Conservation (phyloP, 2,113 vertebrate species). For the Regulus satrapa region DNA sequence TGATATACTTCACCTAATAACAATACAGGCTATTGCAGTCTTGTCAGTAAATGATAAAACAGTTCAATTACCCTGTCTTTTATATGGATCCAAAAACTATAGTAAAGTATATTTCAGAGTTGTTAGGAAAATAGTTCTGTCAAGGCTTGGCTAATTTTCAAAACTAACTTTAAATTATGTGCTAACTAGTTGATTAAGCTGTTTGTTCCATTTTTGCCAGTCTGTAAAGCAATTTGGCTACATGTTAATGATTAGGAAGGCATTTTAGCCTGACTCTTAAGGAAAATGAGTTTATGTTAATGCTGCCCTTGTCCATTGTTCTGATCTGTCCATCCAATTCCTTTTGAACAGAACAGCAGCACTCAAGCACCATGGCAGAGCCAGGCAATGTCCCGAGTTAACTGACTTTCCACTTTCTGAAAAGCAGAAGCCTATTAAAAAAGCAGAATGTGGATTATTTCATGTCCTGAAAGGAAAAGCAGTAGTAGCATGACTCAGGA, state of each 20-base stretch:
- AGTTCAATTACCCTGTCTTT: constrained; percentile 52
- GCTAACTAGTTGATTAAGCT: neutral
- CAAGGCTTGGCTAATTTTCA: constrained; percentile 2
- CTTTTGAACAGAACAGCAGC: neutral
- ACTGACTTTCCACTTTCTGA: neutral
- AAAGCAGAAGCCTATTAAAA: neutral
- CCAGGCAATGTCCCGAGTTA: neutral
- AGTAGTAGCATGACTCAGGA: neutral
- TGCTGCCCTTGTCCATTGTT: neutral
- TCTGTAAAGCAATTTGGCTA: neutral
- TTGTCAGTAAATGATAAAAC: constrained; percentile 63
- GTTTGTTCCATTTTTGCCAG: neutral
- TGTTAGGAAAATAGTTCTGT: neutral
- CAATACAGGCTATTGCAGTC: neutral
- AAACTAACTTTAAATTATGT: neutral
- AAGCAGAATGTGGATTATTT: neutral
- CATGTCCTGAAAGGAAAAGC: neutral
- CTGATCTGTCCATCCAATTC: neutral
- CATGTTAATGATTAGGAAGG: neutral
- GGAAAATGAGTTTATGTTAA: neutral
- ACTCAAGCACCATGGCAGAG: neutral
- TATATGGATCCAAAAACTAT: neutral
- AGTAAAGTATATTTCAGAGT: neutral
- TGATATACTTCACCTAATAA: constrained; percentile 54
- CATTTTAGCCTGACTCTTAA: neutral